Conservation (phyloP, 2,113 vertebrate species). For the Mola mola region DNA sequence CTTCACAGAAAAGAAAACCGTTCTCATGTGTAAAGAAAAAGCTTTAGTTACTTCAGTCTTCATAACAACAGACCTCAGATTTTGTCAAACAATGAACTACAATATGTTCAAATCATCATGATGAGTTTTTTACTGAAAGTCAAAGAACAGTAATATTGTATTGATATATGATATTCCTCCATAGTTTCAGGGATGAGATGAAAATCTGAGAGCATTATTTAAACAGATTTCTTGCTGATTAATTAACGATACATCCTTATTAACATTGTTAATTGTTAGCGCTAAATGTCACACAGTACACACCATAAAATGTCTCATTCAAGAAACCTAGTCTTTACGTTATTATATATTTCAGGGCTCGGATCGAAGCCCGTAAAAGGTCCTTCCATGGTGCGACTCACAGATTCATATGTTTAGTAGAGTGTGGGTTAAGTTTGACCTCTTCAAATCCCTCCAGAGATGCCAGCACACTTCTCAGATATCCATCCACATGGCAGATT, state of each 20-base stretch:
- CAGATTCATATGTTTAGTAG: constrained; percentile 53
- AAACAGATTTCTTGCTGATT: background rate
- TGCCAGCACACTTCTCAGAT: constrained; percentile 74
- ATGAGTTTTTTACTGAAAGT: background rate
- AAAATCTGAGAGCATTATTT: background rate
- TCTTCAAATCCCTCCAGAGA: constrained; percentile 64
- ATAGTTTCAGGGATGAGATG: background rate
- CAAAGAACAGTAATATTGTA: background rate
- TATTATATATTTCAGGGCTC: constrained; percentile 22
- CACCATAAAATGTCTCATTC: too few species aligned
- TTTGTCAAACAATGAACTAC: too few species aligned
- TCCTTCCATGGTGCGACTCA: constrained; percentile 23
- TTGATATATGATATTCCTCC: too few species aligned
- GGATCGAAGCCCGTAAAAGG: constrained; percentile 19
- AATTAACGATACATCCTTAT: background rate
- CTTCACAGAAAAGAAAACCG: too few species aligned
- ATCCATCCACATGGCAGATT: constrained; percentile 72
- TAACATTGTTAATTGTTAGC: background rate
- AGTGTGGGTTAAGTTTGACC: constrained; percentile 69
- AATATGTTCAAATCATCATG: too few species aligned
- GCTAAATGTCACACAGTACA: too few species aligned
- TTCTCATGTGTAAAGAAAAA: too few species aligned
- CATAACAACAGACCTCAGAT: too few species aligned
- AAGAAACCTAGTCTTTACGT: constrained; percentile 10
- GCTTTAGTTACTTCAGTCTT: too few species aligned